Percentiles rank a stretch among this genome's conserved stretches.
Evolutionary conservation across 2,888 invertebrate species (phyloP).

Genomic region (Apomyelois bistriatella): DNA sequence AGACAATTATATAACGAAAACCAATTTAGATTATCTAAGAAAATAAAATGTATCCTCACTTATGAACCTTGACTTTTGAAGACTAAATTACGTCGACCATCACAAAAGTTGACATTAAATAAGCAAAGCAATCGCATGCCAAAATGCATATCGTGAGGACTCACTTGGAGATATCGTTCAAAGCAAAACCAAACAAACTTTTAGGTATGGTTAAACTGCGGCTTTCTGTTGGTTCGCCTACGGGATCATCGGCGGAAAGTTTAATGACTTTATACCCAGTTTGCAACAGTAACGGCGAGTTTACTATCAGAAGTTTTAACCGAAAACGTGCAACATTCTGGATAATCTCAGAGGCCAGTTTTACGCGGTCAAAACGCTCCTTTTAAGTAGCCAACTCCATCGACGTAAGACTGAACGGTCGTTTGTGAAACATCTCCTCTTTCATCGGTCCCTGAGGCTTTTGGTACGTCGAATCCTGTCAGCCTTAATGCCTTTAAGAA

Average conservation of each 20-base stretch:
- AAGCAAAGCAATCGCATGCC: constrained; percentile 12
- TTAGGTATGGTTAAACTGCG: constrained; percentile 17
- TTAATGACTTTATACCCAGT: constrained; percentile 50
- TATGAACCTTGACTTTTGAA: constrained; percentile 5
- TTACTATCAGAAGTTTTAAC: constrained; percentile 32
- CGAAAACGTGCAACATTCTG: constrained; percentile 36
- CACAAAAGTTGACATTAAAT: constrained; percentile 19
- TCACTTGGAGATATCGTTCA: constrained; percentile 11
- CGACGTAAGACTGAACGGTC: constrained; percentile 30
- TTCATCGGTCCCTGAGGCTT: constrained; percentile 35
- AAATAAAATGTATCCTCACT: neutral
- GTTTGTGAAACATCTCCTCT: constrained; percentile 34
- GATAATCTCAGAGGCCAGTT: constrained; percentile 24
- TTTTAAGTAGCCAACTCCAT: constrained; percentile 28
- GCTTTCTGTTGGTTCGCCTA: constrained; percentile 33
- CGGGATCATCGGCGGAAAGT: constrained; percentile 49
- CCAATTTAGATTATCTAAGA: neutral
- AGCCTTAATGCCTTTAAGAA: constrained; percentile 59
- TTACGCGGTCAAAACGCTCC: constrained; percentile 17
- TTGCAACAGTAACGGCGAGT: constrained; percentile 35
- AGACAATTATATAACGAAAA: neutral
- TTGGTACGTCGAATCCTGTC: constrained; percentile 41
- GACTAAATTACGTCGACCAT: constrained; percentile 4
- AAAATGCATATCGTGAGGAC: constrained; percentile 13
- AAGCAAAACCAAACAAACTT: constrained; percentile 10